phyloP scores from a whole-genome alignment of 1,140 invertebrate genomes.

The Panulirus ornatus region DNA sequence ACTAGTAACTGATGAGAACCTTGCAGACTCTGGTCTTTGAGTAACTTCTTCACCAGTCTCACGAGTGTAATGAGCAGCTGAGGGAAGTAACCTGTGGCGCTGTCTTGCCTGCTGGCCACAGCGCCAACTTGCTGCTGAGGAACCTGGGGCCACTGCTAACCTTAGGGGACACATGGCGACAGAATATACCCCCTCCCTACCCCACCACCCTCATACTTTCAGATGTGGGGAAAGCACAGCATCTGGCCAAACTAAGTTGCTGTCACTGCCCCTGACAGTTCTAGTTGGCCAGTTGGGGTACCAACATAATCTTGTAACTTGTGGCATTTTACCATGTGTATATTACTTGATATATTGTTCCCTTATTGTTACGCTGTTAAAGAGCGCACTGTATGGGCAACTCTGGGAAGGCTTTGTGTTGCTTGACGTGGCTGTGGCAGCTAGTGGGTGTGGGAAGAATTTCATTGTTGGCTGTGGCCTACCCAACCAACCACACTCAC shows the following conservation, averaged over 20 bases:
- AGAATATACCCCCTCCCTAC: conserved; percentile 51
- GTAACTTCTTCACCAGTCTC: background rate
- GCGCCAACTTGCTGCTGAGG: conserved; percentile 67
- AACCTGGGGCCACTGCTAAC: conserved; percentile 67
- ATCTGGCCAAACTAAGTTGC: conserved; percentile 11
- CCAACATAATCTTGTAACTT: conserved; percentile 58
- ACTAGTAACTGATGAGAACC: background rate
- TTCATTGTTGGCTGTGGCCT: conserved; percentile 24
- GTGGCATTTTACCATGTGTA: conserved; percentile 66
- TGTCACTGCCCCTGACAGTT: conserved; percentile 63
- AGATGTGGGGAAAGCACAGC: conserved; percentile 34
- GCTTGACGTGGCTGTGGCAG: conserved; percentile 67
- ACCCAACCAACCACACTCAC: conserved; percentile 45
- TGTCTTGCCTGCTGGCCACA: conserved; percentile 55
- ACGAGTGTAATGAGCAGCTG: conserved; percentile 31
- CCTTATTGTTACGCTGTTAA: conserved; percentile 70
- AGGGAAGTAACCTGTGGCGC: conserved; percentile 40
- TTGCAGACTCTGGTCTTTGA: background rate
- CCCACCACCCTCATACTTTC: background rate
- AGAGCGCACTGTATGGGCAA: conserved; percentile 64
- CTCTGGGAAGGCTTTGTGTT: conserved; percentile 65
- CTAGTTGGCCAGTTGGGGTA: conserved; percentile 30
- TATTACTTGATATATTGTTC: conserved; percentile 61
- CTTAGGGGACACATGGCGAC: conserved; percentile 69
- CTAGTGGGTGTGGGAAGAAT: conserved; percentile 45